A percentile compares a stretch with the other conserved stretches of the same genome.
Evolutionary conservation across 2,113 vertebrate genomes (phyloP).

Genomic region (Serinus canaria): DNA sequence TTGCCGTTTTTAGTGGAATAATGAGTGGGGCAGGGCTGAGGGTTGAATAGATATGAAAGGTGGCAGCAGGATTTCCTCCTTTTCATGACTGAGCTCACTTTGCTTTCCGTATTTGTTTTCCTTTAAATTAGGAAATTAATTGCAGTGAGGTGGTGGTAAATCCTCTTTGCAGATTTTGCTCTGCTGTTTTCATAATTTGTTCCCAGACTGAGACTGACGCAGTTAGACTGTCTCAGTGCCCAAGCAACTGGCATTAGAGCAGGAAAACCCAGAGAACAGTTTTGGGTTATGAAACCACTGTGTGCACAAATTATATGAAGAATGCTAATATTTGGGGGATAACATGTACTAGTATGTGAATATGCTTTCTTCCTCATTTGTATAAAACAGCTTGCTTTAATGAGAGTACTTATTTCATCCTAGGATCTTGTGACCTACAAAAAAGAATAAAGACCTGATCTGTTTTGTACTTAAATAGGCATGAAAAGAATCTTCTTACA

Average conservation of each 20-base stretch:
- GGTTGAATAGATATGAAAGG: background rate
- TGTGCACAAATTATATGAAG: background rate
- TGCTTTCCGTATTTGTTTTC: slow-evolving; percentile 17
- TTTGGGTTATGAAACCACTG: background rate
- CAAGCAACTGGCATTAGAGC: background rate
- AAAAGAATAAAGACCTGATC: background rate
- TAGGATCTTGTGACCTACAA: background rate
- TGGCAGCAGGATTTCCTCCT: slow-evolving; percentile 45
- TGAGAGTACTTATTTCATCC: background rate
- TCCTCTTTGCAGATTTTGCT: slow-evolving; percentile 17
- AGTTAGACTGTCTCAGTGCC: background rate
- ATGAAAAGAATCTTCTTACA: background rate
- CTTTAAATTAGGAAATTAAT: slow-evolving; percentile 33
- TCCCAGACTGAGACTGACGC: background rate
- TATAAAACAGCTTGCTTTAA: background rate
- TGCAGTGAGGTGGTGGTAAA: slow-evolving; percentile 1
- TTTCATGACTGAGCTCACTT: slow-evolving; percentile 27
- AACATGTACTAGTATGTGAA: background rate
- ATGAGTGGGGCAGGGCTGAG: background rate
- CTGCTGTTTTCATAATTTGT: background rate
- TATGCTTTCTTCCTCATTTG: background rate
- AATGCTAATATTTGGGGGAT: background rate
- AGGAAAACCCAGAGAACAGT: background rate
- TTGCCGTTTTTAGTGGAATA: background rate
- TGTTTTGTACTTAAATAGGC: background rate